phyloP scores from a whole-genome alignment of 2,113 vertebrate species.

The Leptodactylus fuscus region DNA sequence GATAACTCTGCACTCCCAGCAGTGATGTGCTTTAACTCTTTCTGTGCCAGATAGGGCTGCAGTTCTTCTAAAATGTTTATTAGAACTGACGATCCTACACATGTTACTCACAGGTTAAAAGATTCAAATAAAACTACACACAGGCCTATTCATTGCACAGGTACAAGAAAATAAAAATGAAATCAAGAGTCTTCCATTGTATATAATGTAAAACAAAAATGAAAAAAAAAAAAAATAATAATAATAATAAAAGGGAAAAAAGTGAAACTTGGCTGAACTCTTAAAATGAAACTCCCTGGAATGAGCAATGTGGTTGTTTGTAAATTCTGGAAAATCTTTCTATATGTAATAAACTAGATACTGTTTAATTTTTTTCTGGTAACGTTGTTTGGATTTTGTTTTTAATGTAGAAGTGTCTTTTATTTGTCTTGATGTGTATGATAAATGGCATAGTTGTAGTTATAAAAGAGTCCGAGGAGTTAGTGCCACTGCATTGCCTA shows the following conservation, averaged over 20 bases:
- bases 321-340: constrained; percentile 88
- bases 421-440: no score
- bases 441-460: no score
- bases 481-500: no score
- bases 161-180: constrained; percentile 70
- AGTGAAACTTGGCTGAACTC: constrained; percentile 69
- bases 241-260: constrained; percentile 54
- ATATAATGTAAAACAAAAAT: constrained; percentile 75
- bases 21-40: constrained; percentile 48
- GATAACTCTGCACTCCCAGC: constrained; percentile 43
- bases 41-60: constrained; percentile 49
- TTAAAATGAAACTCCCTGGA: constrained; percentile 75
- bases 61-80: constrained; percentile 23
- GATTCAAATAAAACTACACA: constrained; percentile 52
- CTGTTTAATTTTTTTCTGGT: constrained; percentile 76
- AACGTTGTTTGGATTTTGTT: constrained; percentile 12
- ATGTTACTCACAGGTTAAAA: constrained; percentile 70
- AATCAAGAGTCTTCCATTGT: constrained; percentile 84
- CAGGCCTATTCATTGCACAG: constrained; percentile 75
- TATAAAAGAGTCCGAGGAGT: no score
- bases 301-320: constrained; percentile 83
- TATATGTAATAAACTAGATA: constrained; percentile 90
- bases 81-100: constrained; percentile 73
- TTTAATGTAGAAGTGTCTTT: neutral
- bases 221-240: constrained; percentile 56